Evolutionary conservation across 2,888 invertebrate species (phyloP).

Genomic region (Euproctis similis): DNA sequence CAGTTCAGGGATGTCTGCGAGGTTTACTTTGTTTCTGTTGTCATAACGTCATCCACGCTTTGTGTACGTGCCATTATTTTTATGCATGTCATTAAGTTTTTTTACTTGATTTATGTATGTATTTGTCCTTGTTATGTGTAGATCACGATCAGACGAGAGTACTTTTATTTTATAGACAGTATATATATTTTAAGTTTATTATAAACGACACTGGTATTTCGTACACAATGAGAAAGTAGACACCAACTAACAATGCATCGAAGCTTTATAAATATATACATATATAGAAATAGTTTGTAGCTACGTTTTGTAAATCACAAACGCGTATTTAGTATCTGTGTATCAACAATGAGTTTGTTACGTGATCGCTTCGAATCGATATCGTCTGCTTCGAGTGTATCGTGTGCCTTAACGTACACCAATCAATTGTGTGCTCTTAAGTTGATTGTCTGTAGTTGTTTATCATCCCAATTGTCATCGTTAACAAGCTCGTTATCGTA

Average conservation of each 20-base stretch:
- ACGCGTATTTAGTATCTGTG: too few relatives aligned
- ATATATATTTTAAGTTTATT: slow-evolving; percentile 38
- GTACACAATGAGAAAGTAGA: slow-evolving; percentile 50
- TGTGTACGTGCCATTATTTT: slow-evolving; percentile 34
- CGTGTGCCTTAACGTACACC: too few relatives aligned
- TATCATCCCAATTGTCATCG: too few relatives aligned
- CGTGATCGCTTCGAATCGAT: too few relatives aligned
- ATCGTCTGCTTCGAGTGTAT: too few relatives aligned
- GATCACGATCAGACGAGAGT: slow-evolving; percentile 38
- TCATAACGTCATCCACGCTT: slow-evolving; percentile 44
- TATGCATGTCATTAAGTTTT: slow-evolving; percentile 70
- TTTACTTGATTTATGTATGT: slow-evolving; percentile 50
- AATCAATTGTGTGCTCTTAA: too few relatives aligned
- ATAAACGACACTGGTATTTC: slow-evolving; percentile 50
- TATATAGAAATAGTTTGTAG: slow-evolving; percentile 37
- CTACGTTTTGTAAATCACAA: slow-evolving; percentile 36
- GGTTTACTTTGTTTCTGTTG: slow-evolving; percentile 22
- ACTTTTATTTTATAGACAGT: slow-evolving; percentile 30
- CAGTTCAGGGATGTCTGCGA: slow-evolving; percentile 26
- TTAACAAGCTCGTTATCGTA: too few relatives aligned
- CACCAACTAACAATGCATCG: slow-evolving; percentile 56
- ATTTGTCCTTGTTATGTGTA: slow-evolving; percentile 45
- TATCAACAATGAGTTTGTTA: too few relatives aligned
- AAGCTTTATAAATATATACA: too few relatives aligned
- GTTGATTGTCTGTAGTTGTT: too few relatives aligned